Evolutionary conservation across 1,140 invertebrate species (phyloP), one percentile per base, ranked within the genome.

Genomic region (Drosophila repletoides): DNA sequence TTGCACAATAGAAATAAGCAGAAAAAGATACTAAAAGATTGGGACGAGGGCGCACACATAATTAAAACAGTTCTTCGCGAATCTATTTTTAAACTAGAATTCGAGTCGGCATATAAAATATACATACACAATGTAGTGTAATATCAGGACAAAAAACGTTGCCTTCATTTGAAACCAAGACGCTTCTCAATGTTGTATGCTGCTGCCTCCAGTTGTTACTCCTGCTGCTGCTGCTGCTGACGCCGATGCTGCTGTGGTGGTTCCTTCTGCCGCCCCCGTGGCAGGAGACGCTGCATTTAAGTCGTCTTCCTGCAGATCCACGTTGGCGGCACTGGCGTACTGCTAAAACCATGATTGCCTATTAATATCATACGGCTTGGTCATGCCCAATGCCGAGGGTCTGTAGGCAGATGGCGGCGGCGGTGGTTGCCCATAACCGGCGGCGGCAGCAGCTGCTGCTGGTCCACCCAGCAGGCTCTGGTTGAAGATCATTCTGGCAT

Each of bases 301-400:
- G 34, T 86, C 80, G 26, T 86, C 80, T n/a, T 64, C 81, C 63
- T 86, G 80, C 72, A 86, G 68, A 31, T 86, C 81, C 53, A 87
- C 86, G 65, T 88, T 80, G 74, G 86, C 80, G 67, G 86, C 70
- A 68, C 74, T 83, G 79, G 88, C 88, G 88, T 88, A 89, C 88
- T 89, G 88, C 88, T 90, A 90, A 87, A 89, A 90, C 87, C 87
- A 90, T 69, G 88, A 65, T 46, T 88, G 88, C 40, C 77, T 61
- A 51, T 88, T 89, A 3, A 89, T 90, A 76, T 95, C 94, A 70
- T 93, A 95, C 4, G 93, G 93, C 76, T 94, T 94, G 24, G 93
- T 91, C 74, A 94, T 94, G 45, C 93, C 92, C 49, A 95, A 90
- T 12, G 91, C 90, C 52, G 90, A 88, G 66, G 90, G 86, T 88